Percentiles rank a stretch among this genome's conserved stretches.
These are phyloP conservation scores for Megathymus violae DNA, from an alignment of 1,140 invertebrate genomes.

Conservation along the genomic window DNA sequence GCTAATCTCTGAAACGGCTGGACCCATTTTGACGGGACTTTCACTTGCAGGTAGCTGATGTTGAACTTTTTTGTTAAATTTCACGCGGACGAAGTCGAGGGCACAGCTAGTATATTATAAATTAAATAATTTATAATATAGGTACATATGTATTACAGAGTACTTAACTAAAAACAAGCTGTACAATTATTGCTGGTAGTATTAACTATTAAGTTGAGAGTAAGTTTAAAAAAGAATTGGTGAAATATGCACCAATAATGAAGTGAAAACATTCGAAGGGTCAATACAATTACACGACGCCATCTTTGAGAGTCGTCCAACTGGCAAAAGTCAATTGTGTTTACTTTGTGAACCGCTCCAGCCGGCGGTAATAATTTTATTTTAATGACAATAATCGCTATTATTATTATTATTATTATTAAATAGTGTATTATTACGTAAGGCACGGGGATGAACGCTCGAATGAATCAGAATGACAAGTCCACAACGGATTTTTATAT, in stretches of 20 bases:
- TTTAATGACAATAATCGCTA: slow-evolving; percentile 69
- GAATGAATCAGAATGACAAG: slow-evolving; percentile 73
- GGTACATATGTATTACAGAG: too few species aligned
- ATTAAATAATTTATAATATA: too few species aligned
- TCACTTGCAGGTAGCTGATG: too few species aligned
- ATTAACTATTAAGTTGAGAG: background rate
- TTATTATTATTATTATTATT: slow-evolving; percentile 74
- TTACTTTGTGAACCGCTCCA: slow-evolving; percentile 64
- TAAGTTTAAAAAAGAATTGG: slow-evolving; percentile 19
- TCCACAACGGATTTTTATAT: slow-evolving; percentile 72
- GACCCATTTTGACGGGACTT: too few species aligned
- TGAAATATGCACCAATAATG: slow-evolving; percentile 61
- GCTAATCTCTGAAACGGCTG: too few species aligned
- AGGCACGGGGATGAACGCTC: slow-evolving; percentile 76
- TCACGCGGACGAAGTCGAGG: too few species aligned
- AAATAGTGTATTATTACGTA: slow-evolving; percentile 69
- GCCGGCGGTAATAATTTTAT: slow-evolving; percentile 68
- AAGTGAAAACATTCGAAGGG: slow-evolving; percentile 62
- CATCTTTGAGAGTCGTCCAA: slow-evolving; percentile 71
- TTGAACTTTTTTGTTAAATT: too few species aligned
- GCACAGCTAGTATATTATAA: too few species aligned
- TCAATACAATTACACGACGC: slow-evolving; percentile 69
- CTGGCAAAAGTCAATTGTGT: slow-evolving; percentile 80
- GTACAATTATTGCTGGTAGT: too few species aligned
- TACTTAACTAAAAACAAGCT: too few species aligned